Evolutionary conservation across 1,140 invertebrate genomes (phyloP).

Genomic region (Streblospio benedicti): DNA sequence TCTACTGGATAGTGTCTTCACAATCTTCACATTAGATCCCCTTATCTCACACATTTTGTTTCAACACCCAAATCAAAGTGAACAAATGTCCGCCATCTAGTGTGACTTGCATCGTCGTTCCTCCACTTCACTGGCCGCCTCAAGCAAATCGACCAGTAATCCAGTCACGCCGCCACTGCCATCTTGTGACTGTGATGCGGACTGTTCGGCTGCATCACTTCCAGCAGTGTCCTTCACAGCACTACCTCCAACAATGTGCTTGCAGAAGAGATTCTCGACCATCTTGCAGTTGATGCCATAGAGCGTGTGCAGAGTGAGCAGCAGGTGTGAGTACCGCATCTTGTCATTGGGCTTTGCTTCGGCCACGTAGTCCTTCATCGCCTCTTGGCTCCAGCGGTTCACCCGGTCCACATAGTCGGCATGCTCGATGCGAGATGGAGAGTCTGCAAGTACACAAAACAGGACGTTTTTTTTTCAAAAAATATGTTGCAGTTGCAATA

Average conservation of each 20-base stretch:
- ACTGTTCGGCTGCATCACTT: background rate
- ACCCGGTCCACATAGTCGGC: constrained; percentile 29
- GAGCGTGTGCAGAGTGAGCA: constrained; percentile 39
- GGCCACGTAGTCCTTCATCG: constrained; percentile 38
- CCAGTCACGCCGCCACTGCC: no score
- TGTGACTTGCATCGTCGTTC: background rate
- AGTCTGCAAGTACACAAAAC: no score
- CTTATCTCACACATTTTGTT: background rate
- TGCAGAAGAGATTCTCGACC: constrained; percentile 41
- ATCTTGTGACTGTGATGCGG: background rate
- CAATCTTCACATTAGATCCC: background rate
- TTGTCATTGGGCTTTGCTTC: constrained; percentile 32
- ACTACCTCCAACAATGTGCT: constrained; percentile 32
- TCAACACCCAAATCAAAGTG: background rate
- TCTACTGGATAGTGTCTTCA: background rate
- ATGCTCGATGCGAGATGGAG: no score
- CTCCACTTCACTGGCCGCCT: background rate
- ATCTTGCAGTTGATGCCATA: constrained; percentile 41
- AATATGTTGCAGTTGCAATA: no score
- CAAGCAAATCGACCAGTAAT: no score
- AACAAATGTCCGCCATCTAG: background rate
- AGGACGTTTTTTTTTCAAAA: no score
- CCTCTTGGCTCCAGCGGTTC: constrained; percentile 34
- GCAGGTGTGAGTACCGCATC: constrained; percentile 40
- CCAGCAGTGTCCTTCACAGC: background rate